These are phyloP conservation scores for Probaryconus sp. DNA, from an alignment of 1,140 invertebrate species.

Conservation along the genomic window DNA sequence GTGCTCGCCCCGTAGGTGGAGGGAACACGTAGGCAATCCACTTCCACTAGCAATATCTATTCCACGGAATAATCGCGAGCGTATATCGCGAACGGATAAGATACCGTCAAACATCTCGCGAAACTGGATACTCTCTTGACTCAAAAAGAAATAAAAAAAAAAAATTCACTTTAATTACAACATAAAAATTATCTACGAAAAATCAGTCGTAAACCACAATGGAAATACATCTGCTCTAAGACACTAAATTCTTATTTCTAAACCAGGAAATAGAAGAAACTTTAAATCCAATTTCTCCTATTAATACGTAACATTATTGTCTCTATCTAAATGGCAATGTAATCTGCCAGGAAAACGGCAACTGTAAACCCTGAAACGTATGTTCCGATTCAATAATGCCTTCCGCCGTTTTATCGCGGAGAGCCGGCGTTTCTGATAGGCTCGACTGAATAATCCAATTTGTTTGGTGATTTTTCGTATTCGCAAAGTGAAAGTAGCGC, in stretches of 20 bases:
- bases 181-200: constrained; percentile 1
- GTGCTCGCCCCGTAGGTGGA: constrained; percentile 71
- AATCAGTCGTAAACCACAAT: no score
- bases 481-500: constrained; percentile 7
- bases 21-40: constrained; percentile 67
- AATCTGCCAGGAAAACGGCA: neutral
- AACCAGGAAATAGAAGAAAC: no score
- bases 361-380: constrained; percentile 5
- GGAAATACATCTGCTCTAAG: no score
- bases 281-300: no score
- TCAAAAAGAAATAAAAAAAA: constrained; percentile 4
- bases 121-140: constrained; percentile 22
- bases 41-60: constrained; percentile 40
- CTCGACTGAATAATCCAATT: constrained; percentile 12
- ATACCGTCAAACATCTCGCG: constrained; percentile 15
- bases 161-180: constrained; percentile 17
- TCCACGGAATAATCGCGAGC: constrained; percentile 14
- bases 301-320: constrained; percentile 5
- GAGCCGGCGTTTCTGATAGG: neutral
- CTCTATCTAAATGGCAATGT: neutral
- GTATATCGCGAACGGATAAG: constrained; percentile 15
- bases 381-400: constrained; percentile 5
- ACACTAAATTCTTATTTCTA: no score
- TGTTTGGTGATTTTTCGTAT: neutral
- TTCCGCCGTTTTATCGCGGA: constrained; percentile 1